phyloP scores from a whole-genome alignment of 2,113 vertebrate species.

The Hiodon tergisus region DNA sequence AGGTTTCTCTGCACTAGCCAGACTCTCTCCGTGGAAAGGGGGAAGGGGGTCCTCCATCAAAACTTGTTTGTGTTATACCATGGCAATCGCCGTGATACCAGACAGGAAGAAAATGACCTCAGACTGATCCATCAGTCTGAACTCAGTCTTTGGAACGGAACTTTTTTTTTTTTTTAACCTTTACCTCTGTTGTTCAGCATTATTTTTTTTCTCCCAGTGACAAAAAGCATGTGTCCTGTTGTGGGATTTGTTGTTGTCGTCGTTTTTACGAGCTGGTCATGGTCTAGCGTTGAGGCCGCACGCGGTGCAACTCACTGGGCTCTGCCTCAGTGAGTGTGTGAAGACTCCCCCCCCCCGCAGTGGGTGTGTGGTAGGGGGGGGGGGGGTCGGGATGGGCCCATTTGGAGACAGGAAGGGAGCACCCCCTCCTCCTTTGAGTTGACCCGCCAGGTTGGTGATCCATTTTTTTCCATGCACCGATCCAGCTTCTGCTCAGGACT shows the following conservation, averaged over 20 bases:
- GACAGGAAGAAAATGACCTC: no score
- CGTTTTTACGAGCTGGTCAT: slow-evolving; percentile 4
- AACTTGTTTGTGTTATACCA: no score
- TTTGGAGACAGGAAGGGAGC: slow-evolving; percentile 71
- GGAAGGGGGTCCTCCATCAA: slow-evolving; percentile 40
- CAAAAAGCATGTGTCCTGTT: background rate
- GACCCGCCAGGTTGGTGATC: slow-evolving; percentile 94
- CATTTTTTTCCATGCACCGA: slow-evolving; percentile 82
- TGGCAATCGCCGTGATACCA: no score
- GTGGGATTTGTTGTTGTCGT: background rate
- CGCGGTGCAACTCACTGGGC: background rate
- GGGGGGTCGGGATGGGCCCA: slow-evolving; percentile 50
- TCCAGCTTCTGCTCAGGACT: slow-evolving; percentile 77
- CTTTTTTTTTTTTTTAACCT: background rate
- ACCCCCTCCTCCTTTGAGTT: slow-evolving; percentile 79
- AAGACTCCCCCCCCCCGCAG: background rate
- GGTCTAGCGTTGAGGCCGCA: background rate
- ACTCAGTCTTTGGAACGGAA: background rate
- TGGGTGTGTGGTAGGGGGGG: no score
- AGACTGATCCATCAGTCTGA: background rate
- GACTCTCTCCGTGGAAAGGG: slow-evolving; percentile 43
- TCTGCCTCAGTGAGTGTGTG: slow-evolving; percentile 21
- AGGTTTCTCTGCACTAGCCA: slow-evolving; percentile 51
- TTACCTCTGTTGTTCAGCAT: background rate
- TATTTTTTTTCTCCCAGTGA: background rate